phyloP scores from a whole-genome alignment of 2,797 vertebrate species.

The Sebastes kiyomatsui region DNA sequence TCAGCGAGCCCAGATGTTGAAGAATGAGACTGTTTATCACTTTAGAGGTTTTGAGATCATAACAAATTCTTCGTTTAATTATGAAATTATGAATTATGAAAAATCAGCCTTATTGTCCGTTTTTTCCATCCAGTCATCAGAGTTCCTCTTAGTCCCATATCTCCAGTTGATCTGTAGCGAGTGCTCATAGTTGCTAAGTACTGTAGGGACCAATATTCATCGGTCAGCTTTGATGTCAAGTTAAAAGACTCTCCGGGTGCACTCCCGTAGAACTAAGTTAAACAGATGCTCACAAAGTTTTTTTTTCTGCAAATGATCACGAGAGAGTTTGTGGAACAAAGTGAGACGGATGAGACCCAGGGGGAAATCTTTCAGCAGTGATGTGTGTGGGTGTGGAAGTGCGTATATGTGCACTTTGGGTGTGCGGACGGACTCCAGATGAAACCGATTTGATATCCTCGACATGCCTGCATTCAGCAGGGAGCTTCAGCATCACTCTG shows the following conservation, averaged over 20 bases:
- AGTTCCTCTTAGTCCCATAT: conserved; percentile 4
- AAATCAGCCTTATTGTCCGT: background rate
- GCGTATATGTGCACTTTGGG: conserved; percentile 17
- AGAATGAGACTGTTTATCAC: background rate
- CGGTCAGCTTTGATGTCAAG: conserved; percentile 54
- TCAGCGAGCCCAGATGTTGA: background rate
- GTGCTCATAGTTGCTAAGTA: conserved; percentile 20
- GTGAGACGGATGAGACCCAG: conserved; percentile 77
- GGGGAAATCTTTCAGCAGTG: conserved; percentile 65
- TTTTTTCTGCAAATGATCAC: conserved; percentile 56
- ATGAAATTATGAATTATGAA: background rate
- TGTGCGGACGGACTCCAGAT: conserved; percentile 61
- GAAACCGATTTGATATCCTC: conserved; percentile 53
- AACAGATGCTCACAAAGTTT: conserved; percentile 66
- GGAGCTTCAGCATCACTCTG: conserved; percentile 39
- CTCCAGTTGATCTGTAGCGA: conserved; percentile 5
- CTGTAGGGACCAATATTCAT: conserved; percentile 32
- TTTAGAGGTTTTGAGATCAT: background rate
- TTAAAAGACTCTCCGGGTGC: conserved; percentile 36
- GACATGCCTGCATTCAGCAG: conserved; percentile 62
- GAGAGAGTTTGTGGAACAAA: conserved; percentile 74
- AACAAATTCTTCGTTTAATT: background rate
- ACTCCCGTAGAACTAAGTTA: conserved; percentile 57
- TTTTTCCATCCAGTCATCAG: conserved; percentile 4
- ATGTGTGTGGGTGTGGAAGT: conserved; percentile 27